phyloP scores from a whole-genome alignment of 2,113 vertebrate genomes.

The Nematolebias whitei region DNA sequence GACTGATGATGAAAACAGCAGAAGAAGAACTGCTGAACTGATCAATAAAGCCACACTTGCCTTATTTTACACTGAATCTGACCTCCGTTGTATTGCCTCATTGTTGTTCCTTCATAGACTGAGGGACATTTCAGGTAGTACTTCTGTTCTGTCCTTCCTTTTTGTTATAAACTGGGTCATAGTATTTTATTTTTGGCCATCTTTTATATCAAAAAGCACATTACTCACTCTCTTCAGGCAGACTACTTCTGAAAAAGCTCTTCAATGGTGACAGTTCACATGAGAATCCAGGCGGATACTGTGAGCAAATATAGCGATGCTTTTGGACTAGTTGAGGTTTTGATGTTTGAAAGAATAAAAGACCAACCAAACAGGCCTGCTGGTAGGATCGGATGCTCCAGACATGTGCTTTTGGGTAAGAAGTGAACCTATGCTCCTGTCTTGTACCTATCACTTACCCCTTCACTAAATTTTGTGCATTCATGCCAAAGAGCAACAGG shows the following conservation, averaged over 20 bases:
- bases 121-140: slow-evolving; percentile 5
- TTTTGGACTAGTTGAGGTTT: not conserved
- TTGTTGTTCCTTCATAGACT: slow-evolving; percentile 27
- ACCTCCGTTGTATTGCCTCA: slow-evolving; percentile 23
- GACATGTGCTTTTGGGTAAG: too few relatives aligned
- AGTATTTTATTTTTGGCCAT: slow-evolving; percentile 17
- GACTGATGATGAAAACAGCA: not conserved
- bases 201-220: slow-evolving; percentile 15
- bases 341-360: too few relatives aligned
- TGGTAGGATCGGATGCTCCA: too few relatives aligned
- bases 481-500: too few relatives aligned
- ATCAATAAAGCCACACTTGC: slow-evolving; percentile 47
- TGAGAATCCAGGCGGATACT: not conserved
- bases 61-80: slow-evolving; percentile 23
- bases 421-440: too few relatives aligned
- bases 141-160: not conserved
- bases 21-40: not conserved
- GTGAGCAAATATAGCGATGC: slow-evolving; percentile 11
- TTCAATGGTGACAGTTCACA: not conserved
- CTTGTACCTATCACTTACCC: too few relatives aligned
- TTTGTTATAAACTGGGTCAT: slow-evolving; percentile 21
- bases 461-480: too few relatives aligned
- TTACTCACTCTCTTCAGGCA: slow-evolving; percentile 1
- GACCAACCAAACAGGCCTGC: too few relatives aligned
- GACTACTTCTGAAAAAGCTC: slow-evolving; percentile 11